Evolutionary conservation across 53 echinoderm and acorn worm species (phyloP), one percentile per base, ranked within the genome.

Genomic region (Glandiceps talaboti): DNA sequence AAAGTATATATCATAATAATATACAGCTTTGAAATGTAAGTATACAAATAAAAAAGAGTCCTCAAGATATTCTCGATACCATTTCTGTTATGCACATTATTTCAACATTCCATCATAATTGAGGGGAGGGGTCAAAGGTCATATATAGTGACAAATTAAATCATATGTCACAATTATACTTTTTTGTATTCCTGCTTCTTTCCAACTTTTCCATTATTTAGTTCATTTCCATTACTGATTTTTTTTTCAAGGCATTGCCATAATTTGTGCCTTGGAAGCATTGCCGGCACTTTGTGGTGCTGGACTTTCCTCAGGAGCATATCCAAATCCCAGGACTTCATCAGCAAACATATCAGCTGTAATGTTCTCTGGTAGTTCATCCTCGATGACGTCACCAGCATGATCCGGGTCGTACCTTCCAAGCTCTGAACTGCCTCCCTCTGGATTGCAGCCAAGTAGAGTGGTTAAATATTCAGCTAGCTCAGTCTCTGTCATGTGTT

Each of bases 391-490:
- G 14, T 99, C 90, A 75, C 81, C 88, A 27, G 91, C 82, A 28
- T 89, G 86, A 0, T 76, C 28, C 0, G 84, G 74, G 74, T 94
- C 89, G 33, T 88, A 99, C 77, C 84, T 89, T 74, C 99, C 99
- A 20, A 99, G 86, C 82, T 99, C 99, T 33, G 99, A 99, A 76
- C 93, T 99, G 26, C 99, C 93, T 73, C 99, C 99, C 88, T 99
- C 99, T 75, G 93, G 92, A 79, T 99, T 99, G 82, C 86, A 82
- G 28, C 99, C 99, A 27, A 99, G 91, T 27, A 99, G 86, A 29
- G 99, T 97, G 20, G 99, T 93, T 32, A 99, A 80, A 87, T 97
- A 97, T 33, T 97, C 99, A 25, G 99, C 91, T 0, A 97, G 88
- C 64, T 91, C 87, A 27, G 79, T 83, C 77, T 97, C 99, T 1